Conservation (phyloP, 2,797 vertebrate genomes). For the Alouatta caraya region DNA sequence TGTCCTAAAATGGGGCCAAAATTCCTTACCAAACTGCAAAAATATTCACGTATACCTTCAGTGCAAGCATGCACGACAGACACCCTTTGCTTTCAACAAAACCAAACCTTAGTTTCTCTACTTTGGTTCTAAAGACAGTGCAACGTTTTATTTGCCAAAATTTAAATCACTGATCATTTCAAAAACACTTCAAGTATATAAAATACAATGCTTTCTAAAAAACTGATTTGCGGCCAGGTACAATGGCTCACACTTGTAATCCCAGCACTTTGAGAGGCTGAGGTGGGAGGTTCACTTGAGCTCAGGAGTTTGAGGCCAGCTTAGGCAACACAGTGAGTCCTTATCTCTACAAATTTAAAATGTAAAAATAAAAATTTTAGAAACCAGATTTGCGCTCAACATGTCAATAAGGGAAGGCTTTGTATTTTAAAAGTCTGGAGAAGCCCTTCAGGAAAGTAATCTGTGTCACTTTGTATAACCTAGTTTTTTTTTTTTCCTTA, state of each 20-base stretch:
- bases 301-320: background rate
- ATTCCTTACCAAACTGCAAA: background rate
- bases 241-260: background rate
- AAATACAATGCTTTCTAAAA: background rate
- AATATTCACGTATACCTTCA: background rate
- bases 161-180: constrained; percentile 20
- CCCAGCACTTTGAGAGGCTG: background rate
- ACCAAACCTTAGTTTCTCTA: background rate
- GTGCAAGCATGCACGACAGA: background rate
- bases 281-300: background rate
- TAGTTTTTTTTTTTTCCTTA: background rate
- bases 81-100: constrained; percentile 1
- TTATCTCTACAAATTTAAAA: background rate
- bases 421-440: background rate
- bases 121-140: background rate
- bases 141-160: background rate
- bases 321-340: background rate
- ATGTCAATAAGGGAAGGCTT: background rate
- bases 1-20: background rate
- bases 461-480: background rate
- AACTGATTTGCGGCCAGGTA: background rate
- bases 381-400: background rate
- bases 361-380: background rate
- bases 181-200: background rate
- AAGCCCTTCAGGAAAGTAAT: background rate